phyloP scores from a whole-genome alignment of 2,888 invertebrate genomes.

The Linnaemya vulpina region DNA sequence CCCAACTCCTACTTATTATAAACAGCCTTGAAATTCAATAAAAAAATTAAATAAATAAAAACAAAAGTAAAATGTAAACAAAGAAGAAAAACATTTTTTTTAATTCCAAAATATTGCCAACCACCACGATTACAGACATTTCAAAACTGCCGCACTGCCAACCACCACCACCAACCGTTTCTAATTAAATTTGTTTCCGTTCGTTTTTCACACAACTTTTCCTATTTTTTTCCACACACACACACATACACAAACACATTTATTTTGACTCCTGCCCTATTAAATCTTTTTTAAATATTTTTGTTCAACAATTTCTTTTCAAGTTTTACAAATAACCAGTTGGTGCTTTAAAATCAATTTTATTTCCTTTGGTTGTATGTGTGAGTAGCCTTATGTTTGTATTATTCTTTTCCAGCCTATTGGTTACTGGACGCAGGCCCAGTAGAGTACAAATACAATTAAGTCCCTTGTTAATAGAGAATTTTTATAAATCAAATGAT shows the following conservation, averaged over 20 bases:
- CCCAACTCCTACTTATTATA: neutral
- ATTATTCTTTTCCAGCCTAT: constrained; percentile 78
- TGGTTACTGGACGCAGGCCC: constrained; percentile 83
- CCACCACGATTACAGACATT: neutral
- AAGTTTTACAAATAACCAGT: constrained; percentile 27
- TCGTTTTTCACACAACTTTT: neutral
- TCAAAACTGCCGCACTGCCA: neutral
- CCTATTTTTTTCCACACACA: neutral
- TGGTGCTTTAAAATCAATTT: constrained; percentile 27
- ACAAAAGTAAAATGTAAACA: neutral
- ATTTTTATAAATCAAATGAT: constrained; percentile 69
- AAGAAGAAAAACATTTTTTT: neutral
- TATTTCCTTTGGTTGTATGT: constrained; percentile 60
- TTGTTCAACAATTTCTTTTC: constrained; percentile 27
- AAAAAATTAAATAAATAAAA: too few relatives aligned
- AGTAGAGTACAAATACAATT: constrained; percentile 80
- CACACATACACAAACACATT: neutral
- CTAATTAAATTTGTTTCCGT: neutral
- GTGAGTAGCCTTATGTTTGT: constrained; percentile 57
- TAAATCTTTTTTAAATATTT: neutral
- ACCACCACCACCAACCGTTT: neutral
- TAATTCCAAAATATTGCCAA: neutral
- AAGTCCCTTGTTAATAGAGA: constrained; percentile 75
- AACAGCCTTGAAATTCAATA: too few relatives aligned
- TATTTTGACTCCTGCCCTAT: constrained; percentile 1